A percentile compares a stretch with the other conserved stretches of the same genome.
Conservation (phyloP, 2,113 vertebrate genomes). For the Thalassarche chlororhynchos region DNA sequence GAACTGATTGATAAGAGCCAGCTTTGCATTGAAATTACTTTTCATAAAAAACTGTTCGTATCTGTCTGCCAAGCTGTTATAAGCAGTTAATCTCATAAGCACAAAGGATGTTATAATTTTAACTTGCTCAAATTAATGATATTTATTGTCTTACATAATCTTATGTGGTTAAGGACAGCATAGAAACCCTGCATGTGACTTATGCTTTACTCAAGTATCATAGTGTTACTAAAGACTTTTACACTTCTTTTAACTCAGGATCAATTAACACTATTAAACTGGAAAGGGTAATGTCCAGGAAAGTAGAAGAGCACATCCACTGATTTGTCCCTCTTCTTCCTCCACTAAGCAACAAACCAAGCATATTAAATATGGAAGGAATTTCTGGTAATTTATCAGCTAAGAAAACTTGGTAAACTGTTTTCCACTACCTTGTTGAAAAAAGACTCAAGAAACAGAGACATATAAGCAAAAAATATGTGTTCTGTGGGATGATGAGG, state of each 20-base stretch:
- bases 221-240: not conserved
- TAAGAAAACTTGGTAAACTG: not conserved
- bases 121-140: not conserved
- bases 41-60: not conserved
- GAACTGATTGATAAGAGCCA: not conserved
- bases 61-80: not conserved
- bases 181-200: not conserved
- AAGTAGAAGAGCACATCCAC: not conserved
- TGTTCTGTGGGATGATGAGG: not conserved
- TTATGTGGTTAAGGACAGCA: not conserved
- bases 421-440: not conserved
- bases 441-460: not conserved
- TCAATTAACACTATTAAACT: not conserved
- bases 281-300: not conserved
- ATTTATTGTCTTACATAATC: not conserved
- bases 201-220: not conserved
- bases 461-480: not conserved
- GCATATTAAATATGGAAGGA: not conserved
- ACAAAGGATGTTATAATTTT: not conserved
- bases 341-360: not conserved
- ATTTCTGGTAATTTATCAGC: not conserved
- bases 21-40: not conserved
- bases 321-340: not conserved
- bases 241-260: not conserved
- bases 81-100: not conserved